Evolutionary conservation across 2,797 vertebrate species (phyloP), one percentile per base, ranked within the genome.

Genomic region (Botia kubotai): DNA sequence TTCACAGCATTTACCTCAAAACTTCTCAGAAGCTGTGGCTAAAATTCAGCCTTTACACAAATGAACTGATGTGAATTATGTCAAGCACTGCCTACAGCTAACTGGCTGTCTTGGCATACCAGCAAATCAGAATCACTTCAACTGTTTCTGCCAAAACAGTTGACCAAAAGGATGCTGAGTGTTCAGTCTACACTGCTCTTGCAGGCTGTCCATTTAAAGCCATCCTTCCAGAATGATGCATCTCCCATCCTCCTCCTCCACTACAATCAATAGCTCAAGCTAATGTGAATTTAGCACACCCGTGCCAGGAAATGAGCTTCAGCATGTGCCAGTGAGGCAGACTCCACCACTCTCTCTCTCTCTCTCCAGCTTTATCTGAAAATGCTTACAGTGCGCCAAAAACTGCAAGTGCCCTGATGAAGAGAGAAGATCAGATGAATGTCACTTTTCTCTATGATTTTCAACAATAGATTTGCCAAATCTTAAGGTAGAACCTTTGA

Each of bases 251-350:
- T 33, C n/a, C 69, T 46, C 43, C 48, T 77, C 76, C 7, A 53
- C 63, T 43, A 33, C 29, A 83, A 88, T 88, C 86, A 76, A 85
- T 85, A 83, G 67, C 72, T 77, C 75, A 68, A 63, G 60, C 83
- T 85, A 88, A 88, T 86, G 85, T 84, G 72, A 75, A 82, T 87
- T 78, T 86, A 88, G 83, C 72, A 39, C 23, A 43, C 84, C 80
- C 69, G 66, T 86, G 82, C 82, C 85, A 86, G 87, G 85, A 87
- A 88, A 85, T 81, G 75, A 57, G 76, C 80, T 77, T 11, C 80
- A 55, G 68, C 55, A 81, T 77, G 63, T 83, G 76, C 70, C 83
- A 79, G 72, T 63, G 55, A 75, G 39, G n/a, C n/a, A 19, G 33
- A 43, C 71, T 75, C 67, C 16, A 63, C 66, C 17, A 10, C 23